Base-by-base conservation (phyloP, 1,140 invertebrate genomes). In the Saccostrea glomerata region DNA sequence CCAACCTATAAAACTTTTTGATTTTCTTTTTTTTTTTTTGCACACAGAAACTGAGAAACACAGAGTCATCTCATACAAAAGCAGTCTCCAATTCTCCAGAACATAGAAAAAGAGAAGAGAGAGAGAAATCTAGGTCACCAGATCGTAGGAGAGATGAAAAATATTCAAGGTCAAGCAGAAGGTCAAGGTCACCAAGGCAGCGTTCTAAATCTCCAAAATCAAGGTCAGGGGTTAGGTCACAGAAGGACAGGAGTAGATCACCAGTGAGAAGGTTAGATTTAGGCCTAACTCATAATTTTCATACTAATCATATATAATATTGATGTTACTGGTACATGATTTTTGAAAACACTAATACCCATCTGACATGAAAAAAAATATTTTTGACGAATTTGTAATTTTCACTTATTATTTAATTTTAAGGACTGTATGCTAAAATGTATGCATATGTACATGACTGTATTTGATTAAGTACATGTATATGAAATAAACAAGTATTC, bases 151-250 rank as follows among this genome's bases (percentile, higher is more conserved):
- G 17, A 84, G 13, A 23, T 55, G 54, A 84, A 15, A 84, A 56
- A 55, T 84, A 54, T 55, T 56, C 40, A 23, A 55, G 63, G 13
- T 60, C 84, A 87, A 20, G 63, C n/a, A 87, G 58, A 85, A 90
- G 91, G 85, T 90, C 91, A 86, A 84, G 88, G 77, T 91, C 90
- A 87, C 90, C 87, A 82, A 85, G 84, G 47, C 86, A 25, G 82
- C 25, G 63, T 36, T 70, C 82, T 60, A 89, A 86, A 56, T 84
- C 86, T 60, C 85, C 87, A 88, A 83, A 54, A 23, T 12, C 25
- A 77, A 77, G 30, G 70, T 77, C 70, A 77, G 70, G 70, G 25
- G 25, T 77, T 25, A 36, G 30, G 25, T 15, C 70, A 30, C 70
- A 77, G 0, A 25, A 25, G 13, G 23, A 36, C 70, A 77, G 25